Conservation (phyloP, 2,888 invertebrate species). For the Hetaerina titia region DNA sequence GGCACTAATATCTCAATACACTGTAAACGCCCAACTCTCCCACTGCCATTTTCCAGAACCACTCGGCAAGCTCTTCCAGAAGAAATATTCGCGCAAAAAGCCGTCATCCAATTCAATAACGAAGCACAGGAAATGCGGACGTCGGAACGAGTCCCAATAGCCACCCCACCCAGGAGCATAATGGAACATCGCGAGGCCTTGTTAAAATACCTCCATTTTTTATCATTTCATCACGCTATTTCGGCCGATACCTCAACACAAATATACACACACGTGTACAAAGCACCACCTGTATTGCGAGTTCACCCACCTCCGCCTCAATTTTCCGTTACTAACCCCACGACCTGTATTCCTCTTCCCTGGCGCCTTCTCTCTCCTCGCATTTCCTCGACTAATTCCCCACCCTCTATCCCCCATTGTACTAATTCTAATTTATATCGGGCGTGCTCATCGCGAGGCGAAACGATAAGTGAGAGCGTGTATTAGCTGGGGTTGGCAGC, state of each 20-base stretch:
- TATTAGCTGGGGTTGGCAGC: too few species aligned
- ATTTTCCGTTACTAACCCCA: too few species aligned
- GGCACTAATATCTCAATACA: neutral
- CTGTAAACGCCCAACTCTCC: neutral
- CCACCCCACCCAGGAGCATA: neutral
- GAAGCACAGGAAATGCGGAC: neutral
- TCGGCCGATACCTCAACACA: neutral
- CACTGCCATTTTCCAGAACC: neutral
- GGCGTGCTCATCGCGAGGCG: too few species aligned
- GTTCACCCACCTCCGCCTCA: too few species aligned
- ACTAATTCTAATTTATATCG: too few species aligned
- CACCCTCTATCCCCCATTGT: too few species aligned
- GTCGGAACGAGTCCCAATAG: neutral
- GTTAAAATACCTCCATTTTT: constrained; percentile 26
- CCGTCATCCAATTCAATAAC: constrained; percentile 45
- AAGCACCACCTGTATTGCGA: neutral
- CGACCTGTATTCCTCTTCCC: too few species aligned
- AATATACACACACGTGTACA: neutral
- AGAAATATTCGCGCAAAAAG: neutral
- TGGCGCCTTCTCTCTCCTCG: too few species aligned
- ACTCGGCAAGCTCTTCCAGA: neutral
- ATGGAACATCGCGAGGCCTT: constrained; percentile 1
- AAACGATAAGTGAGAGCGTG: too few species aligned
- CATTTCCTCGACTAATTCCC: too few species aligned
- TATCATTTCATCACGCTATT: neutral